Base-by-base conservation (phyloP, 2,888 invertebrate species). In the Gastrophysa polygoni region DNA sequence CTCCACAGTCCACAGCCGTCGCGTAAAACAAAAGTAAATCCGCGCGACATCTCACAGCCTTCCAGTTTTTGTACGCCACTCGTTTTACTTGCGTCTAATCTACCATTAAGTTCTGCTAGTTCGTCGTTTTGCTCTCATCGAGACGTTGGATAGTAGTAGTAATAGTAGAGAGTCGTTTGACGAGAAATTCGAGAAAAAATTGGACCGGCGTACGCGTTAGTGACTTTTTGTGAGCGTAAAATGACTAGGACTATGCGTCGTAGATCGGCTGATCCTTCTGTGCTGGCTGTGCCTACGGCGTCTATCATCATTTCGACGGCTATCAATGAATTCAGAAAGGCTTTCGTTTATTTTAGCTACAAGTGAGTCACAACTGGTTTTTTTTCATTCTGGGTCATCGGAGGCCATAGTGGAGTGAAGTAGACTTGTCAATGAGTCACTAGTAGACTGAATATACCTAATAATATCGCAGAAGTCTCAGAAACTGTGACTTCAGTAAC, bases 301-400 rank as follows among this genome's bases (percentile, higher is more conserved):
- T 81, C 83, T 17, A 81, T 83, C 58, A 82, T 84, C 67, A 81
- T 85, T 57, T 82, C 84, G 16, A 83, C 83, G 20, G 84, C 85
- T 32, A 75, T 85, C 67, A 80, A 80, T 54, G 82, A 83, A 71
- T 74, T 85, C 55, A 78, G 83, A 66, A 82, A 81, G 66, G 82
- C 83, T 16, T 76, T 85, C 63, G 77, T 82, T 64, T 81, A 83
- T 70, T 85, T 82, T 77, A 81, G 83, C 69, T 85, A 82, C 78
- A 82, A 84, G 85, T 85, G 81, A 82, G 80, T 74, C n/a, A 51
- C 0, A 51, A 32, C 2, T 18, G 17, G 16, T 0, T 46, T 3
- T 20, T 7, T 18, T 20, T n/a, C 4, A 8, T 5, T 50, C 16
- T 16, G 16, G 17, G 5, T 49, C 24, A 14, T 17, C 11, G 0